Base-by-base conservation (phyloP, 37 sponge, comb jelly and placozoan species). In the Chondrilla cf. caribensis region DNA sequence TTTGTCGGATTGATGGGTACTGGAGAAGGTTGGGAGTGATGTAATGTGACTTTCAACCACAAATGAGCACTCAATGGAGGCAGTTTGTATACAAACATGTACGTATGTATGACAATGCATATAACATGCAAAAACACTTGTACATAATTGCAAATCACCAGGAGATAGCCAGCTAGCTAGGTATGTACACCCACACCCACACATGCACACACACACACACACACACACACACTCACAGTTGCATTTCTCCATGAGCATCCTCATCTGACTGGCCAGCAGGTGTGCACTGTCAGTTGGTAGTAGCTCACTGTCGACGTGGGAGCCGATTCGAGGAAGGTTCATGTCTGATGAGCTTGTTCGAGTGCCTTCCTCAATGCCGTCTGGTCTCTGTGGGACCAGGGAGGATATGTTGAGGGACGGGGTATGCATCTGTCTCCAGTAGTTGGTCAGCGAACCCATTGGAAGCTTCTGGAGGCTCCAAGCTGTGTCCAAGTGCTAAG, bases 1-100 rank as follows among this genome's bases (percentile, higher is more conserved):
- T 51, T 84, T n/a, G 85, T 87, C 57, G 29, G 42, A 51, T 51
- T 84, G 36, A 32, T 9, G 8, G 70, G 75, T 62, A 77, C 76
- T 73, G 44, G 43, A 5, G 36, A 62, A 55, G 17, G n/a, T n/a
- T n/a, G n/a, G n/a, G n/a, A n/a, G n/a, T n/a, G n/a, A n/a, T n/a
- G n/a, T n/a, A n/a, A n/a, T n/a, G n/a, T n/a, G n/a, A n/a, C n/a
- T n/a, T n/a, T n/a, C n/a, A n/a, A n/a, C n/a, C n/a, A n/a, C n/a
- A n/a, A n/a, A n/a, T n/a, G n/a, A n/a, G n/a, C n/a, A n/a, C n/a
- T n/a, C n/a, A n/a, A n/a, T n/a, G n/a, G n/a, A 55, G 17, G 11
- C 17, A 55, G 17, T 55, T 17, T 17, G 17, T 17, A 55, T 55
- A 55, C 57, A 55, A 19, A 55, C 57, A 17, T 55, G 17, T 55